Percentiles rank a stretch among this genome's conserved stretches.
These are phyloP conservation scores for Drosophila pachea DNA, from an alignment of 1,140 invertebrate species.

Conservation along the genomic window DNA sequence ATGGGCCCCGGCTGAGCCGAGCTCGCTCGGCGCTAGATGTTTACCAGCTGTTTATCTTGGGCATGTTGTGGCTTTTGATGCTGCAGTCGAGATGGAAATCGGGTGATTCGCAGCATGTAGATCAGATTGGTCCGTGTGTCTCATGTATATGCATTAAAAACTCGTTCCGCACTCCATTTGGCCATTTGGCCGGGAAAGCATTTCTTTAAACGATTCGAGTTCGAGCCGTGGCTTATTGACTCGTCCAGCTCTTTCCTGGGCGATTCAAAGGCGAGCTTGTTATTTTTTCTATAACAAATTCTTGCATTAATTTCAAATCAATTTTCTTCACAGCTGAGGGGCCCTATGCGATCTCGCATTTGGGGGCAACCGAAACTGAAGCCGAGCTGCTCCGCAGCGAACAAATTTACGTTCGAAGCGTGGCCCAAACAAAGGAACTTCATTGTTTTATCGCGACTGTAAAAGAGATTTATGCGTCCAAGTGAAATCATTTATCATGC, in stretches of 20 bases:
- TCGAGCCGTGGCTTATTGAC: slow-evolving; percentile 65
- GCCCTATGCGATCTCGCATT: slow-evolving; percentile 33
- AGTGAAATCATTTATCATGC: slow-evolving; percentile 79
- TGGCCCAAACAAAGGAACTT: slow-evolving; percentile 69
- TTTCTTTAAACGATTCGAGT: slow-evolving; percentile 75
- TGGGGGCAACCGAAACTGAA: slow-evolving; percentile 26
- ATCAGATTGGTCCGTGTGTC: slow-evolving; percentile 48
- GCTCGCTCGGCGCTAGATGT: too few species aligned
- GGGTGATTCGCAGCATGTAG: slow-evolving; percentile 7
- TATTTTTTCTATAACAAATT: slow-evolving; percentile 78
- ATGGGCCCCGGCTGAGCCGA: too few species aligned
- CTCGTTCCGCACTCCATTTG: slow-evolving; percentile 46
- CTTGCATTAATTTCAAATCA: slow-evolving; percentile 79
- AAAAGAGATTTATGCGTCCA: slow-evolving; percentile 77
- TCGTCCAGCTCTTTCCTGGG: slow-evolving; percentile 65
- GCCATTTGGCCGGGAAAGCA: slow-evolving; percentile 25
- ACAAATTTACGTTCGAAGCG: slow-evolving; percentile 43
- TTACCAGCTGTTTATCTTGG: too few species aligned
- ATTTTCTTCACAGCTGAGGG: slow-evolving; percentile 77
- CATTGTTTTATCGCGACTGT: slow-evolving; percentile 77
- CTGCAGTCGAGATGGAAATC: slow-evolving; percentile 58
- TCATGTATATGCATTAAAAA: slow-evolving; percentile 46
- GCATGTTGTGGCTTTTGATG: slow-evolving; percentile 2
- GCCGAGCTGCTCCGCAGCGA: slow-evolving; percentile 38
- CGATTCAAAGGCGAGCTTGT: slow-evolving; percentile 73